phyloP scores from a whole-genome alignment of 2,888 invertebrate genomes.

The Phengaris alcon region DNA sequence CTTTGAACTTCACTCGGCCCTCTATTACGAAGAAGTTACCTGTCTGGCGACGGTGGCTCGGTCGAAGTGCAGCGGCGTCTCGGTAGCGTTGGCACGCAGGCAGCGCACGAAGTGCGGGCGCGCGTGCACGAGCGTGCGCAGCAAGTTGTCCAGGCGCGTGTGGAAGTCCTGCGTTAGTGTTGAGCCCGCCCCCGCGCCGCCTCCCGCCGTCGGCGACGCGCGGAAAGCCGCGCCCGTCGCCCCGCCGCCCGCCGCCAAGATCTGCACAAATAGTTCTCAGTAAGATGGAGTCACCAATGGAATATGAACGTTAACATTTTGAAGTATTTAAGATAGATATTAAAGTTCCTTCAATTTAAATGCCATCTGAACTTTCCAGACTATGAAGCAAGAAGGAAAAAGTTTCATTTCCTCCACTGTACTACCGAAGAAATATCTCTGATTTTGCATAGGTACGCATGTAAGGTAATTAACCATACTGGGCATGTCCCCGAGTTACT shows the following conservation, averaged over 20 bases:
- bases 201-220: conserved; percentile 82
- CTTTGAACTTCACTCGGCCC: too few relatives aligned
- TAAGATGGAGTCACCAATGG: background rate
- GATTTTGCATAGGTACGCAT: too few relatives aligned
- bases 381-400: too few relatives aligned
- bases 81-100: conserved; percentile 90
- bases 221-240: conserved; percentile 83
- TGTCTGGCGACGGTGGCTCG: conserved; percentile 90
- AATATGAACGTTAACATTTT: background rate
- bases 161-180: conserved; percentile 97
- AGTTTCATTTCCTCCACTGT: too few relatives aligned
- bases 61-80: conserved; percentile 91
- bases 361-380: too few relatives aligned
- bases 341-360: too few relatives aligned
- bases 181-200: conserved; percentile 84
- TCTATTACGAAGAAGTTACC: conserved; percentile 72
- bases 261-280: conserved; percentile 50
- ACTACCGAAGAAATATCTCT: too few relatives aligned
- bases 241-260: conserved; percentile 80
- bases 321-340: too few relatives aligned
- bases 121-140: conserved; percentile 94
- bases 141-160: conserved; percentile 93
- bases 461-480: too few relatives aligned
- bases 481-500: too few relatives aligned
- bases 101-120: conserved; percentile 97